Base-by-base conservation (phyloP, 1,140 invertebrate species). In the Drosophila sucinea region DNA sequence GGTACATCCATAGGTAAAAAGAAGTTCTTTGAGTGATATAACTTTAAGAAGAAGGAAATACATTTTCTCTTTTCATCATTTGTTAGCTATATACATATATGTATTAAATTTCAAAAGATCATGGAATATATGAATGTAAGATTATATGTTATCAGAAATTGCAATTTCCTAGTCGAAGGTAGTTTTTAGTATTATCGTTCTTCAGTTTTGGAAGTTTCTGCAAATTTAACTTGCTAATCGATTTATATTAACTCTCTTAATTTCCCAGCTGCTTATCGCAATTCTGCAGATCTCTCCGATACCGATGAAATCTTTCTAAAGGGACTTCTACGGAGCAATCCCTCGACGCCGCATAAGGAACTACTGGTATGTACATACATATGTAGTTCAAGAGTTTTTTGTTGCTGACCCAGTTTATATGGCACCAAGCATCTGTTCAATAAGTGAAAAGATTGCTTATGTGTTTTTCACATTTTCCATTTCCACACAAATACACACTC, bases 251-350 rank as follows among this genome's bases (percentile, higher is more conserved):
- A 63, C 64, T 65, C 17, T 17, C 54, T 27, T 51, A 30, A 35
- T 67, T 51, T 38, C 41, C 0, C 51, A 89, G 84, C 80, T 58
- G 84, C 80, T 29, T 89, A 70, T 64, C 84, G 84, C 23, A 81
- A 89, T 56, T 89, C 84, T 0, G 68, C 70, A 11, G 90, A 91
- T 71, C 66, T 87, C n/a, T 81, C 85, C 25, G 80, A 86, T 60
- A 90, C 90, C 10, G 90, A 91, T 75, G 85, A 90, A 78, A 91
- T 91, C 47, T 91, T 91, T 69, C 56, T 91, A 6, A 91, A 91
- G 77, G 90, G 90, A 30, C 72, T 91, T 5, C 7, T 91, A 60
- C 79, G 89, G 1, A 91, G 85, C 54, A 91, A 91, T 81, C 73
- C 90, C 66, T 79, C 73, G 41, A 91, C 90, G 54, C 90, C 90